Percentiles rank a stretch among this genome's conserved stretches.
phyloP scores from a whole-genome alignment of 2,888 invertebrate species.

The Drosophila dives region DNA sequence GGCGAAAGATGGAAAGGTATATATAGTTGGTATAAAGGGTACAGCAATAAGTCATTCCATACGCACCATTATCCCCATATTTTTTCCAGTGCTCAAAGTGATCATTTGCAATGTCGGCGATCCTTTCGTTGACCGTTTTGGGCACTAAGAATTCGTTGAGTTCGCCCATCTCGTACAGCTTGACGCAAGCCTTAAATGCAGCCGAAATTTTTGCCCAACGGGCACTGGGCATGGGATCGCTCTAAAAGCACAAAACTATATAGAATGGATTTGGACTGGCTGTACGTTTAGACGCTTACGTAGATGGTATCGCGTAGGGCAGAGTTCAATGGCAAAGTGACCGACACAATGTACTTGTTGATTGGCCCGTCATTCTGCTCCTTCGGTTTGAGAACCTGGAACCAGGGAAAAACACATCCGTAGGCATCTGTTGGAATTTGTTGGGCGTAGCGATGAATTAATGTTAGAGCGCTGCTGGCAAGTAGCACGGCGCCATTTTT shows the following conservation, averaged over 20 bases:
- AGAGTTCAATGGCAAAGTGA: constrained; percentile 92
- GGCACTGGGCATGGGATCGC: constrained; percentile 86
- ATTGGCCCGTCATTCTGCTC: background rate
- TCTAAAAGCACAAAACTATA: constrained; percentile 85
- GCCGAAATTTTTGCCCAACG: constrained; percentile 92
- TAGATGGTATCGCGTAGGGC: constrained; percentile 89
- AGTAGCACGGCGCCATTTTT: constrained; percentile 72
- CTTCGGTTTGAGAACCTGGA: constrained; percentile 75
- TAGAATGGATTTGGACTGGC: background rate
- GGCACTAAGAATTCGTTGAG: constrained; percentile 91
- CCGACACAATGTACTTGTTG: constrained; percentile 75
- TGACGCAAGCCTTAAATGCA: constrained; percentile 91
- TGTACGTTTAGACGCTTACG: constrained; percentile 85
- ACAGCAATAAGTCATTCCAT: background rate
- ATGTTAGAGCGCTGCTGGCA: constrained; percentile 65
- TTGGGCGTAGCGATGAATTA: constrained; percentile 93
- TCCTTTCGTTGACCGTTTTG: constrained; percentile 74
- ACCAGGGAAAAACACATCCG: constrained; percentile 86
- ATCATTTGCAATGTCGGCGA: constrained; percentile 81
- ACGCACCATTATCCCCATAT: constrained; percentile 70
- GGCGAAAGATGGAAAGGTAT: no score
- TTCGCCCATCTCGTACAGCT: constrained; percentile 90
- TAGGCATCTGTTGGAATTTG: constrained; percentile 92
- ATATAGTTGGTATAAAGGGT: background rate
- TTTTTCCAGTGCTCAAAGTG: constrained; percentile 89